A percentile compares a stretch with the other conserved stretches of the same genome.
phyloP scores from a whole-genome alignment of 92 coral and sea anemone genomes.

The Micromussa lordhowensis region DNA sequence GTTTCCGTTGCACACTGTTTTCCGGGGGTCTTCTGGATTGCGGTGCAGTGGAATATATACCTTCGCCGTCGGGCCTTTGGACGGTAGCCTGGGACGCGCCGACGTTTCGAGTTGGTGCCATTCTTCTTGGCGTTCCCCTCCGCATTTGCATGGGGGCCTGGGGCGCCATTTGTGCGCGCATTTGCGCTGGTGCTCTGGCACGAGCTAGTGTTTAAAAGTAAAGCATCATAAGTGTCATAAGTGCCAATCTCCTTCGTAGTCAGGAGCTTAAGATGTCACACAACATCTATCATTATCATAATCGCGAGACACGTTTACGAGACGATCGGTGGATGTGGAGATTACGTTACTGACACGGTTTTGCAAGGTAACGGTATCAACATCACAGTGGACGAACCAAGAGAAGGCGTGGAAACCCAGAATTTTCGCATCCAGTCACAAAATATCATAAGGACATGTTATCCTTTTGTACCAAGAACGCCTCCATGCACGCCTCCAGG shows the following conservation, averaged over 20 bases:
- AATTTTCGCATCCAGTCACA: too few species aligned
- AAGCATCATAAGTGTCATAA: background rate
- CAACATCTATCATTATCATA: background rate
- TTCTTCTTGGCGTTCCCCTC: conserved; percentile 34
- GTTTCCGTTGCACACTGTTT: background rate
- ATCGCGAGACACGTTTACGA: background rate
- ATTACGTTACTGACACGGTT: too few species aligned
- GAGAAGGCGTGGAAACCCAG: too few species aligned
- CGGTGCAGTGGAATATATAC: background rate
- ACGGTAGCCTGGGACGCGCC: conserved; percentile 22
- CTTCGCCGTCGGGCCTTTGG: conserved; percentile 11
- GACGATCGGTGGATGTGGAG: too few species aligned
- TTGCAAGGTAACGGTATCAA: too few species aligned
- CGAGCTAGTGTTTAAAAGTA: background rate
- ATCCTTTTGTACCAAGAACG: too few species aligned
- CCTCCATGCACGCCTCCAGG: too few species aligned
- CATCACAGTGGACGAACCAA: too few species aligned
- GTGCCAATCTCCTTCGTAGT: too few species aligned
- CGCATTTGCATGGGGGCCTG: conserved; percentile 42
- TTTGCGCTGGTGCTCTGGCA: conserved; percentile 30
- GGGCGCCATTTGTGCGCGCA: conserved; percentile 17
- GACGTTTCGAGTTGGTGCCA: conserved; percentile 33
- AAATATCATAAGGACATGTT: too few species aligned
- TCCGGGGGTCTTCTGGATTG: background rate
- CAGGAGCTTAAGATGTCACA: background rate